Base-by-base conservation (phyloP, 2,113 vertebrate genomes). In the Gopherus evgoodei region DNA sequence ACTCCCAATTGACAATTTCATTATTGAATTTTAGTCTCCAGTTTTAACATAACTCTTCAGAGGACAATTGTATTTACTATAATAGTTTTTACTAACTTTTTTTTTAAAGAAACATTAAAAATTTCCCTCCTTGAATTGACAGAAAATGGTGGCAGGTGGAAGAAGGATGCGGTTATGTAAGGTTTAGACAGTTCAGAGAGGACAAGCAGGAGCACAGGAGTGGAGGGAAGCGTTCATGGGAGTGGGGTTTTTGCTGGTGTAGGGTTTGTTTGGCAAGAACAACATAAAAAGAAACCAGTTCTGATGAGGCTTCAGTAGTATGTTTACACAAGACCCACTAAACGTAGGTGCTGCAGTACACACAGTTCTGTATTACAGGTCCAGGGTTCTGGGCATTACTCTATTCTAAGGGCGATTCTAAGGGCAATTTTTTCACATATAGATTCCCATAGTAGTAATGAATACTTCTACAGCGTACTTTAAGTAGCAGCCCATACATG, bases 341-440 rank as follows among this genome's bases (percentile, higher is more conserved):
- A 69, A 16, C 5, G 6, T 2, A 11, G 0, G n/a, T 53, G 13
- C 50, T 38, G 69, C 72, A 1, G 49, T 2, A 1, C 49, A 3
- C 31, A 42, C 0, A 0, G 16, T 8, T 44, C 85, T 81, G 54
- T 6, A 9, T 14, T 4, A 0, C 5, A 2, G 4, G 12, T 14
- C 1, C 0, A 3, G 0, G 0, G 3, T 44, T 31, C 14, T 6
- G 75, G 44, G 24, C 7, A 5, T 2, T 25, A 1, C 59, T 42
- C 1, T 4, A 1, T 14, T 0, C 57, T 6, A 0, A 2, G 44
- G 17, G 4, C 2, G 10, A 9, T 72, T n/a, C n/a, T n/a, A n/a
- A n/a, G n/a, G n/a, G n/a, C n/a, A n/a, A n/a, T 11, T 49, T 47
- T 54, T 82, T 13, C 22, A 0, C 29, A 14, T 22, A 22, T 22